Evolutionary conservation across 1,140 invertebrate genomes (phyloP), one percentile per base, ranked within the genome.

Genomic region (Trypoxylus dichotomus): DNA sequence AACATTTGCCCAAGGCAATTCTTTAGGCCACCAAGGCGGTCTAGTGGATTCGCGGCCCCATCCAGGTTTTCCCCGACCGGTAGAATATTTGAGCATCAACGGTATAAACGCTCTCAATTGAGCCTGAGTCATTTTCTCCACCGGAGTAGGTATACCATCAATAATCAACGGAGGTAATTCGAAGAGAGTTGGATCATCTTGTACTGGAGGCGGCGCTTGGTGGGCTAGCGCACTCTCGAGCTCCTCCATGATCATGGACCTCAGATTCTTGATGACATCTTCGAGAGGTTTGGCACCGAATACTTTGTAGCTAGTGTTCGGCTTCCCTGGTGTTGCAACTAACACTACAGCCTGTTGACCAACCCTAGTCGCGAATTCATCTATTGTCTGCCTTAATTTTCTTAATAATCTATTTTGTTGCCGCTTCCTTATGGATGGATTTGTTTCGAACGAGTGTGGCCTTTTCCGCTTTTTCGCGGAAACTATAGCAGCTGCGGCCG

Each of bases 51-150:
- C 95, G 83, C 97, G 92, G 0, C 97, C 97, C 97, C 97, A 99
- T 19, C 97, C 97, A 29, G 97, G 97, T 87, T 99, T 99, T 58
- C 97, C 97, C 79, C 97, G 88, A 0, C 97, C 95, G 76, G 97
- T 98, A 1, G 97, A 98, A 88, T 98, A 98, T 88, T 98, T 98
- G 78, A 99, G 88, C 97, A 99, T 99, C 77, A 98, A 90, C 58
- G 97, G 97, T 82, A 99, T 98, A 86, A 99, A 99, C 68, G 97
- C 97, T 80, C 97, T 88, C 54, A 99, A 88, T 86, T 98, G 97
- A 42, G 97, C 97, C 86, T 98, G 97, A 24, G 97, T 98, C 97
- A 99, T 99, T 90, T 98, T 98, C 87, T 99, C 97, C 0, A 99
- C 96, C 1, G 97, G 97, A 54, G 97, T 99, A 37, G 97, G 97